Conservation (phyloP, 1,140 invertebrate genomes). For the Zelostemma sp. region DNA sequence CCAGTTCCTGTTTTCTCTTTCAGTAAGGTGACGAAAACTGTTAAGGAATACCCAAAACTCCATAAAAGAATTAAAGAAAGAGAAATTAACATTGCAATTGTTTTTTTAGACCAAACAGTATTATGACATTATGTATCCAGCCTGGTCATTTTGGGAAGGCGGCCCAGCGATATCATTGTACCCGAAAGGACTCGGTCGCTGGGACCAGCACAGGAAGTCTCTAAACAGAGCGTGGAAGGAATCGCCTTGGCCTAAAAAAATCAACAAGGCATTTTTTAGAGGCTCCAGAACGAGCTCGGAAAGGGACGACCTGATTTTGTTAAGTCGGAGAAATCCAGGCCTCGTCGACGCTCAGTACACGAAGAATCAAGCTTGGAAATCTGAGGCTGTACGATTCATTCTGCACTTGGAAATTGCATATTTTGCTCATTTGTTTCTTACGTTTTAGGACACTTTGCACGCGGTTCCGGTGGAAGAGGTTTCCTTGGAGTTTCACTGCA, state of each 20-base stretch:
- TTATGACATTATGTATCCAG: slow-evolving; percentile 95
- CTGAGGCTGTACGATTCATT: slow-evolving; percentile 75
- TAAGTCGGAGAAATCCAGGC: slow-evolving; percentile 84
- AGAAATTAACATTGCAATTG: neutral
- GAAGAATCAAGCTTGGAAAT: slow-evolving; percentile 99
- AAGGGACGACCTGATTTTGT: slow-evolving; percentile 88
- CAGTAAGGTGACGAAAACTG: slow-evolving; percentile 80
- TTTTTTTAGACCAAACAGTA: slow-evolving; percentile 78
- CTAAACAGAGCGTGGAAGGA: slow-evolving; percentile 77
- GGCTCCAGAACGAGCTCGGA: slow-evolving; percentile 94
- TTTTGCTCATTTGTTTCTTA: neutral
- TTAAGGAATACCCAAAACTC: neutral
- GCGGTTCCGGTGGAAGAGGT: slow-evolving; percentile 87
- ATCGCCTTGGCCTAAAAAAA: slow-evolving; percentile 84
- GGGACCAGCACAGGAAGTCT: slow-evolving; percentile 86
- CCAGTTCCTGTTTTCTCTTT: slow-evolving; percentile 92
- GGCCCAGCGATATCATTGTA: slow-evolving; percentile 95
- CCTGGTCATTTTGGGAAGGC: slow-evolving; percentile 98
- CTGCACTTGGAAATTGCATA: no score
- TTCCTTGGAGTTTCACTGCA: slow-evolving; percentile 91
- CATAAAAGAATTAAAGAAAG: neutral
- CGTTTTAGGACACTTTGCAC: slow-evolving; percentile 85
- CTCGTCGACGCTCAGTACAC: slow-evolving; percentile 95
- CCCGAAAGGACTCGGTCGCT: slow-evolving; percentile 92
- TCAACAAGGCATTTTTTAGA: slow-evolving; percentile 86